Evolutionary conservation across 2,797 vertebrate species (phyloP).

Genomic region (Falco cherrug): DNA sequence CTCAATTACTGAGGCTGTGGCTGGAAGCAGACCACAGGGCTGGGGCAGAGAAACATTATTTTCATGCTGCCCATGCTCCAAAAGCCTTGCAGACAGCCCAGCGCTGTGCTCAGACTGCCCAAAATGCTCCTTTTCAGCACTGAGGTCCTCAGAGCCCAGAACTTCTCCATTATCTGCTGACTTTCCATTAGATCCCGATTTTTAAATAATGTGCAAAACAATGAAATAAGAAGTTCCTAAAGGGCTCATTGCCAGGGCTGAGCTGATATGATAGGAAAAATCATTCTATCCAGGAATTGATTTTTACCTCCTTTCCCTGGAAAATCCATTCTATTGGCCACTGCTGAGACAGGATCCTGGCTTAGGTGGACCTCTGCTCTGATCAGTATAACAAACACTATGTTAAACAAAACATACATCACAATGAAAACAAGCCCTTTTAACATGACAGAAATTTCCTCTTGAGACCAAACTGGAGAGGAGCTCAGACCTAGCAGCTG

Average conservation of each 20-base stretch:
- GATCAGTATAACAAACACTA: background rate
- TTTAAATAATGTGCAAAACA: background rate
- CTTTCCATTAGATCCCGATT: background rate
- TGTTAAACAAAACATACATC: background rate
- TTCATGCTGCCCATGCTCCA: background rate
- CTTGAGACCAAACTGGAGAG: background rate
- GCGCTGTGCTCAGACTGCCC: background rate
- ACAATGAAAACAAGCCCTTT: background rate
- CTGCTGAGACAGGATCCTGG: background rate
- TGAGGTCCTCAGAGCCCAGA: background rate
- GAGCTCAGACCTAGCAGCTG: background rate
- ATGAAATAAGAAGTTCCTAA: background rate
- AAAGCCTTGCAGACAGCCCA: background rate
- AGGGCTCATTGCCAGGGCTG: background rate
- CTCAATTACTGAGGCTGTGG: background rate
- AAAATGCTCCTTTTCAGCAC: background rate
- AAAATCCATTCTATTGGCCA: background rate
- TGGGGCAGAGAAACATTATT: background rate
- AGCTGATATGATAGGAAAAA: background rate
- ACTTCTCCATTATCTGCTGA: background rate
- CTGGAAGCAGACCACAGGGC: background rate
- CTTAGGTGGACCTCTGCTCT: background rate
- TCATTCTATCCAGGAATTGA: background rate
- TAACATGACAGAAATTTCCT: background rate
- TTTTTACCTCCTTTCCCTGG: background rate